Evolutionary conservation across 1,140 invertebrate species (phyloP).

Genomic region (Mercenaria mercenaria): DNA sequence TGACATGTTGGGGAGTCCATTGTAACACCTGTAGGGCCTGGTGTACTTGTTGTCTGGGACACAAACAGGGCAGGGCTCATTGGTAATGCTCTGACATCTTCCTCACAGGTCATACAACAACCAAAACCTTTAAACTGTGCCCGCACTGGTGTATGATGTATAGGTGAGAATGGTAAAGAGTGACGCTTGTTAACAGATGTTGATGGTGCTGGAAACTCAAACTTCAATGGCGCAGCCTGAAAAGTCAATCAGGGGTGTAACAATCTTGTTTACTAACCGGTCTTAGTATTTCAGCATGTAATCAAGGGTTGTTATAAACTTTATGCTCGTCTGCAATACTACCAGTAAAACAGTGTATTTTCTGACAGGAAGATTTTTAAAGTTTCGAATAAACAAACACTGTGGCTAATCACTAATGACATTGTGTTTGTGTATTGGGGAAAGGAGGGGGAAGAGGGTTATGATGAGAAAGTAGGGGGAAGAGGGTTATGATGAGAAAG

Average conservation of each 20-base stretch:
- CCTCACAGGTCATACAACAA: not conserved
- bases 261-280: not conserved
- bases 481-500: too few species aligned
- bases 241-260: too few species aligned
- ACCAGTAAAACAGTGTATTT: not conserved
- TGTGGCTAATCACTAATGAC: too few species aligned
- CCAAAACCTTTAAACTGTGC: not conserved
- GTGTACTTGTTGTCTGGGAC: constrained; percentile 20
- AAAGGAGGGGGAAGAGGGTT: too few species aligned
- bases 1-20: constrained; percentile 28
- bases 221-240: not conserved
- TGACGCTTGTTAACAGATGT: not conserved
- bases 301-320: not conserved
- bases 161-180: constrained; percentile 6
- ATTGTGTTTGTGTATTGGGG: too few species aligned
- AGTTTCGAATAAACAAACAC: too few species aligned
- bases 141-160: not conserved
- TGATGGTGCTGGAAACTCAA: not conserved
- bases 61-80: constrained; percentile 38
- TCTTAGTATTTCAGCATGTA: not conserved
- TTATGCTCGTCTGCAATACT: not conserved
- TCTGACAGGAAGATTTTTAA: too few species aligned
- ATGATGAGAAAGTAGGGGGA: too few species aligned
- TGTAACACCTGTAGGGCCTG: not conserved
- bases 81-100: constrained; percentile 3